Base-by-base conservation (phyloP, 2,113 vertebrate genomes). In the Dascyllus trimaculatus region DNA sequence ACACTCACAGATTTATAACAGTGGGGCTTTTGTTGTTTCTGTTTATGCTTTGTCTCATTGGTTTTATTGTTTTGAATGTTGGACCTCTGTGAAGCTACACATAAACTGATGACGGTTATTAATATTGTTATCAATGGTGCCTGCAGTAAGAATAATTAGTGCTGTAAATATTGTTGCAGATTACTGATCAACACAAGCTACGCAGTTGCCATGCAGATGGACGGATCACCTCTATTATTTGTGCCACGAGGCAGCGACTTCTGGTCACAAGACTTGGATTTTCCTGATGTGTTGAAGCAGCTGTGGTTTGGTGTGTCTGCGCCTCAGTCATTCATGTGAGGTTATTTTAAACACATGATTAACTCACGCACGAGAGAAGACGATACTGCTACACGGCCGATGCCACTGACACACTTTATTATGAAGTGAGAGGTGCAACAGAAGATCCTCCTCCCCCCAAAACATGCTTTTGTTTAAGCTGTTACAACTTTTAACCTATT, bases 101-200 rank as follows among this genome's bases (percentile, higher is more conserved):
- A 49, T 18, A n/a, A 49, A 49, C 15, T 18, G 15, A 18, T 48
- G 15, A 1, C 18, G 17, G n/a, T n/a, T 29, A 5, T 57, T 54
- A 18, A 49, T 35, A 13, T 35, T 17, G 10, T 52, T 43, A 51
- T 19, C 10, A 38, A 19, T 57, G 40, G 13, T 3, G 13, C 40
- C 13, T 15, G 13, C 40, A 21, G 5, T 24, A 35, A 53, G 4
- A 74, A 26, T n/a, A 46, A 74, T 14, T 22, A 80, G 17, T 65
- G 26, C 15, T 46, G 17, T 67, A 21, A 59, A 62, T 78, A 15
- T 64, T 72, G 53, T 84, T 88, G 21, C 75, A 88, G 90, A 54
- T 77, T 9, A 46, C 8, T 0, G 0, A 38, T 52, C 65, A 21
- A 1, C 21, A 59, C 32, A 60, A 22, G 48, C 71, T 56, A 40